These are phyloP conservation scores for Synergus japonicus DNA, from an alignment of 2,888 invertebrate species.

Conservation along the genomic window DNA sequence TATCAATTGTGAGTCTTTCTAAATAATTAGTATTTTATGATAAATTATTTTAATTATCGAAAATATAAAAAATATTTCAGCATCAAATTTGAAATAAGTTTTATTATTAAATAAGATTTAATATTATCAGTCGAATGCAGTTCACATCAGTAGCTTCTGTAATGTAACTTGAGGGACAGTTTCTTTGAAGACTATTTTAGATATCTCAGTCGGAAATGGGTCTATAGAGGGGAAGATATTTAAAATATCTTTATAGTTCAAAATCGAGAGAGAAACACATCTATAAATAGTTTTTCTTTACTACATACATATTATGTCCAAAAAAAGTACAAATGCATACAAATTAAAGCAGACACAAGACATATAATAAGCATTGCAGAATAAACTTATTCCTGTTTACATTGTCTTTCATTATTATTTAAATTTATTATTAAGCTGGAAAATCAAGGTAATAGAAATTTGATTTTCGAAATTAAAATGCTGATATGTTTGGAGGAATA, in stretches of 20 bases:
- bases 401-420: neutral
- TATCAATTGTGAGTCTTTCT: too few species aligned
- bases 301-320: neutral
- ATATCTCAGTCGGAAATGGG: conserved; percentile 14
- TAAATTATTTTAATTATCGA: neutral
- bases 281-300: neutral
- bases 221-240: conserved; percentile 32
- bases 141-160: neutral
- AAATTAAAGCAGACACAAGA: neutral
- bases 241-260: conserved; percentile 11
- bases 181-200: conserved; percentile 19
- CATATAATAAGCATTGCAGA: too few species aligned
- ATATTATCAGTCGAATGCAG: neutral
- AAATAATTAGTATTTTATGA: neutral
- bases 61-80: neutral
- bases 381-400: neutral
- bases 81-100: neutral
- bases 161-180: conserved; percentile 13
- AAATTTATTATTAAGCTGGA: neutral
- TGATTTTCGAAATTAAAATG: neutral
- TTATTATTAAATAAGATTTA: neutral
- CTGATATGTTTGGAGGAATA: neutral
- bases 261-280: neutral
- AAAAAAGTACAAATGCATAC: neutral
- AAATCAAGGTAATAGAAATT: neutral